Evolutionary conservation across 2,888 invertebrate genomes (phyloP).

Genomic region (Hymenopus coronatus): DNA sequence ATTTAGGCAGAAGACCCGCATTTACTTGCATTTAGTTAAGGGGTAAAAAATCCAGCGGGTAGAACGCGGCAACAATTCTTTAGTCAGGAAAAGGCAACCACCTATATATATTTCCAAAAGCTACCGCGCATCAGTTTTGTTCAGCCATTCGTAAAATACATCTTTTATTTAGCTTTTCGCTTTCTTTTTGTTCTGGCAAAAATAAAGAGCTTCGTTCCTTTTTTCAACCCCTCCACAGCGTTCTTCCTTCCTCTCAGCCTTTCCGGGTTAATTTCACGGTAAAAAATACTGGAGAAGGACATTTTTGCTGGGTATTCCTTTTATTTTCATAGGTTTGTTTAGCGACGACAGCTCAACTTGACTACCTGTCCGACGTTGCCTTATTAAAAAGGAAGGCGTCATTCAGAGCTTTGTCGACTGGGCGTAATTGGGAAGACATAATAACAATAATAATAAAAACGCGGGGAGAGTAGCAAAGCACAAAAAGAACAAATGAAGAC

Average conservation of each 20-base stretch:
- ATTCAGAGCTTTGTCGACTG: slow-evolving; percentile 3
- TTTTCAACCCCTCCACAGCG: not conserved
- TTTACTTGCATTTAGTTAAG: not conserved
- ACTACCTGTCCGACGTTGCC: not conserved
- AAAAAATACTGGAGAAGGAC: slow-evolving; percentile 1
- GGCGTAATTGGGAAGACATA: slow-evolving; percentile 1
- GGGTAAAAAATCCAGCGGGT: not conserved
- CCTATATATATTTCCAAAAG: not conserved
- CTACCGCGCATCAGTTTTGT: slow-evolving; percentile 1
- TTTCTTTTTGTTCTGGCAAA: not conserved
- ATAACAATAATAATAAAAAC: slow-evolving; percentile 10
- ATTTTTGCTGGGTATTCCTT: not conserved
- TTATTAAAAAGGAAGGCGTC: slow-evolving; percentile 8
- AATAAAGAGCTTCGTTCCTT: not conserved
- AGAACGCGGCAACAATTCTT: not conserved
- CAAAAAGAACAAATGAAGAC: not conserved
- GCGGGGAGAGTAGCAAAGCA: not conserved
- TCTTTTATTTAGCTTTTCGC: not conserved
- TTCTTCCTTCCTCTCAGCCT: not conserved
- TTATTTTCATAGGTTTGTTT: slow-evolving; percentile 1
- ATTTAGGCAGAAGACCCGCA: not conserved
- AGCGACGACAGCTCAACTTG: not conserved
- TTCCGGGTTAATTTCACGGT: slow-evolving; percentile 18
- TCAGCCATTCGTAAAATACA: slow-evolving; percentile 12
- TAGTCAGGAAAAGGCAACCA: not conserved